phyloP scores from a whole-genome alignment of 2,113 vertebrate species.

The Peucedramus taeniatus region DNA sequence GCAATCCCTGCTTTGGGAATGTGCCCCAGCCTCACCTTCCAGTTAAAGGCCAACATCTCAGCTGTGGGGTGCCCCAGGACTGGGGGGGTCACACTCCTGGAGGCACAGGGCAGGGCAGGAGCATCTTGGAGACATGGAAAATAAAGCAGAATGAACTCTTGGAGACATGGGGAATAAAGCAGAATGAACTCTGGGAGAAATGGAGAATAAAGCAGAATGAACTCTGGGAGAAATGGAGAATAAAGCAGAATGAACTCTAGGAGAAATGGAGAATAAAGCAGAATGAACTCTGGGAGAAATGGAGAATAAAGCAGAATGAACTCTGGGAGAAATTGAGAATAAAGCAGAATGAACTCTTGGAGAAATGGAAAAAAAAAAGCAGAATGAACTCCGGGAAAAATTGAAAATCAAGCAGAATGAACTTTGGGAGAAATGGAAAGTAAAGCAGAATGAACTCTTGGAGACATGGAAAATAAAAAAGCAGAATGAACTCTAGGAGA shows the following conservation, averaged over 20 bases:
- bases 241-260: neutral
- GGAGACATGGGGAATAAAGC: neutral
- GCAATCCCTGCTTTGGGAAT: neutral
- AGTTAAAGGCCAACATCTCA: slow-evolving; percentile 58
- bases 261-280: neutral
- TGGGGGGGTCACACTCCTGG: neutral
- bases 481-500: neutral
- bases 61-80: neutral
- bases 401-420: neutral
- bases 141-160: neutral
- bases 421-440: neutral
- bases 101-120: neutral
- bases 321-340: neutral
- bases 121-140: neutral
- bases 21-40: slow-evolving; percentile 42
- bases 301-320: neutral
- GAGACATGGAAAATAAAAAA: neutral
- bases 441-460: neutral
- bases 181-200: neutral
- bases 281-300: neutral
- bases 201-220: accelerated
- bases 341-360: neutral
- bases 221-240: neutral
- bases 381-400: neutral
- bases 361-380: accelerated